Percentiles rank a stretch among this genome's conserved stretches.
Evolutionary conservation across 1,140 invertebrate species (phyloP).

Genomic region (Tenebrio molitor): DNA sequence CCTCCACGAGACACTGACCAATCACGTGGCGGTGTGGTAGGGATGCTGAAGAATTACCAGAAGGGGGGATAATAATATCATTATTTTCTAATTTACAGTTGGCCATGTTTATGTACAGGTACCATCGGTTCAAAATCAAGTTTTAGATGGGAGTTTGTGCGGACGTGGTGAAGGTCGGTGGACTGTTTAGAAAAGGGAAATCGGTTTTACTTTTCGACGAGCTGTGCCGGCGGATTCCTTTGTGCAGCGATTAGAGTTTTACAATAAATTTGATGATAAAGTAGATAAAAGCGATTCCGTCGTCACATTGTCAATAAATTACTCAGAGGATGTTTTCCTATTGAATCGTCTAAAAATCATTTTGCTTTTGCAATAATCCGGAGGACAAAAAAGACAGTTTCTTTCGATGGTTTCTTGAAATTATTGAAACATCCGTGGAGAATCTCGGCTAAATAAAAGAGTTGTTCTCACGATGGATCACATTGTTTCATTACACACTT

Average conservation of each 20-base stretch:
- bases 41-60: conserved; percentile 11
- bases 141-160: background rate
- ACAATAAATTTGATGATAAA: background rate
- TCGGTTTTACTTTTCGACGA: conserved; percentile 45
- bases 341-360: no score
- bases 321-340: conserved; percentile 9
- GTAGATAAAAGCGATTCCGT: background rate
- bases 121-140: conserved; percentile 1
- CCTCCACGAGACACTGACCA: conserved; percentile 49
- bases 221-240: background rate
- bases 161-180: conserved; percentile 5
- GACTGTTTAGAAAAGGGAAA: conserved; percentile 27
- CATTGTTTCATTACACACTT: no score
- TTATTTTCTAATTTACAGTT: conserved; percentile 66
- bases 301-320: conserved; percentile 15
- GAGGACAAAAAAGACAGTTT: conserved; percentile 6
- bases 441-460: no score
- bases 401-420: no score
- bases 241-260: background rate
- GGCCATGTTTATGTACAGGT: conserved; percentile 59
- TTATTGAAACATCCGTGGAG: no score
- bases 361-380: no score
- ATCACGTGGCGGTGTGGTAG: conserved; percentile 6
- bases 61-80: conserved; percentile 66
- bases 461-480: no score